phyloP scores from a whole-genome alignment of 2,888 invertebrate genomes.

The Neoascia interrupta region DNA sequence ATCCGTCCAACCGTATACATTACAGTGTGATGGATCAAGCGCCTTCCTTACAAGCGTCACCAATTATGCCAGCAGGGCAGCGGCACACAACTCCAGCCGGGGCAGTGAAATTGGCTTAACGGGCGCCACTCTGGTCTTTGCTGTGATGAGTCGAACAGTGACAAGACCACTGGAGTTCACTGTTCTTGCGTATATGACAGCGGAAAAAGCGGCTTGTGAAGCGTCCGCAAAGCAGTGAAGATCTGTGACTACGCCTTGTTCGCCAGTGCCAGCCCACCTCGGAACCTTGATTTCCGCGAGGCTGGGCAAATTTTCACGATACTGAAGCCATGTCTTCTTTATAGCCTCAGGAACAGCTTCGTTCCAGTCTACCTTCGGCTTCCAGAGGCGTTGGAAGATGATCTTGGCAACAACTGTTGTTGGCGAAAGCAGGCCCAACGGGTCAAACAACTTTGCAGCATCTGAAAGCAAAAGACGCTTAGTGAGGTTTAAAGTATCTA shows the following conservation, averaged over 20 bases:
- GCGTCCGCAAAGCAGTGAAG: slow-evolving; percentile 10
- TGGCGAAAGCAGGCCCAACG: slow-evolving; percentile 7
- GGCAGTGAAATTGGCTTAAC: slow-evolving; percentile 16
- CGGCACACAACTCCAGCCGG: slow-evolving; percentile 10
- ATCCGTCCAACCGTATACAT: slow-evolving; percentile 4
- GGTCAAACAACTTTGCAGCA: slow-evolving; percentile 6
- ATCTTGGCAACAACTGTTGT: slow-evolving; percentile 1
- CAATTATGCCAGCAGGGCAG: slow-evolving; percentile 6
- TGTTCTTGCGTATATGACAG: slow-evolving; percentile 4
- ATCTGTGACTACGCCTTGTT: neutral
- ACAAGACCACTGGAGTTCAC: neutral
- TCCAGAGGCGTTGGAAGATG: slow-evolving; percentile 11
- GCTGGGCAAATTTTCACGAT: neutral
- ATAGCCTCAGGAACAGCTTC: slow-evolving; percentile 7
- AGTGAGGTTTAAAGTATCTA: slow-evolving; percentile 1
- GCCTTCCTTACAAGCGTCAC: slow-evolving; percentile 3
- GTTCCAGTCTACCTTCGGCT: slow-evolving; percentile 14
- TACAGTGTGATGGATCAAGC: slow-evolving; percentile 19
- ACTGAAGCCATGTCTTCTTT: neutral
- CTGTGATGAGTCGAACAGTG: slow-evolving; percentile 7
- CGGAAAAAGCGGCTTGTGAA: slow-evolving; percentile 17
- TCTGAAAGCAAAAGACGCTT: neutral
- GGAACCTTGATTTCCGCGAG: slow-evolving; percentile 17
- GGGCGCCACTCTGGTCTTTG: slow-evolving; percentile 6
- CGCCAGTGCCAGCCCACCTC: slow-evolving; percentile 13